Percentiles rank a stretch among this genome's conserved stretches.
Evolutionary conservation across 2,113 vertebrate genomes (phyloP).

Genomic region (Poeciliopsis occidentalis): DNA sequence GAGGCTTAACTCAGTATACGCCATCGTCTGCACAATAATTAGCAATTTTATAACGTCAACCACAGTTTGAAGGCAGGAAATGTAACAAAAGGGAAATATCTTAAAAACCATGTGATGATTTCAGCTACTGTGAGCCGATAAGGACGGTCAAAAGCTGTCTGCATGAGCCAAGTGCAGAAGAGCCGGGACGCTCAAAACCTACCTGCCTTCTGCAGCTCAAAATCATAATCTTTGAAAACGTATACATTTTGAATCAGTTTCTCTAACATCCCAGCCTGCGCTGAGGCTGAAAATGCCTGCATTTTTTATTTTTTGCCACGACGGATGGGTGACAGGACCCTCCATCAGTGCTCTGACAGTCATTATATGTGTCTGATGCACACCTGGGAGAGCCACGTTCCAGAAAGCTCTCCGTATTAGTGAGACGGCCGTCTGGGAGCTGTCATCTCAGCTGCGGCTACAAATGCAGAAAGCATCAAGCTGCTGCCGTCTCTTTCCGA

Average conservation of each 20-base stretch:
- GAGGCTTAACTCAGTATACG: too few species aligned
- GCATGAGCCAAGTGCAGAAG: not conserved
- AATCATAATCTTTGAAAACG: too few species aligned
- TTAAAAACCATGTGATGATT: too few species aligned
- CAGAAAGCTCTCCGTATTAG: not conserved
- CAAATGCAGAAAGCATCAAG: not conserved
- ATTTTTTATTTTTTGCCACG: not conserved
- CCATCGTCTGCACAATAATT: too few species aligned
- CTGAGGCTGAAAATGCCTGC: constrained; percentile 2
- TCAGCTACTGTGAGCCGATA: not conserved
- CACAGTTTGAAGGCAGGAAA: too few species aligned
- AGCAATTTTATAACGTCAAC: too few species aligned
- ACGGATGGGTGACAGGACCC: not conserved
- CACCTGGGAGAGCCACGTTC: constrained; percentile 1
- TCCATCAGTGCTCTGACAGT: constrained; percentile 5
- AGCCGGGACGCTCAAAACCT: not conserved
- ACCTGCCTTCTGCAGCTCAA: too few species aligned
- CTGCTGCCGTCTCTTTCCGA: not conserved
- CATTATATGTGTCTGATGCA: not conserved
- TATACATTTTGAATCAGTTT: not conserved
- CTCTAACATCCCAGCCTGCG: not conserved
- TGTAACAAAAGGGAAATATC: too few species aligned
- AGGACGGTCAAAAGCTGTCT: not conserved
- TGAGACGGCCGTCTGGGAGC: not conserved
- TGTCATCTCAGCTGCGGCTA: not conserved